Base-by-base conservation (phyloP, 35 echinoderm and acorn worm genomes). In the Heliocidaris tuberculata region DNA sequence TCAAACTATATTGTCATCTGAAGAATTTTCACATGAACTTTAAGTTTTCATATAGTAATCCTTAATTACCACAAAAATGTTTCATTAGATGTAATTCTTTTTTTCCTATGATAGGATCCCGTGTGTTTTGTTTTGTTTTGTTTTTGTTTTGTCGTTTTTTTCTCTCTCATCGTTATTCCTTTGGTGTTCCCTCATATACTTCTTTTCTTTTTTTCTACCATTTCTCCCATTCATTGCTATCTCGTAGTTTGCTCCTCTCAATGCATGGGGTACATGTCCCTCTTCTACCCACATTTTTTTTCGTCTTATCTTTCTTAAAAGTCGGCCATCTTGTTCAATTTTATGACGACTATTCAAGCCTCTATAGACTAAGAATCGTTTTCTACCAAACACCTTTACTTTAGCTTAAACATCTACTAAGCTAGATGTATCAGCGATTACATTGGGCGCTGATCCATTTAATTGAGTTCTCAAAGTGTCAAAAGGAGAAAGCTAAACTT, bases 391-490 rank as follows among this genome's bases (percentile, higher is more conserved):
- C 21, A 78, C 65, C 65, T n/a, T 78, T n/a, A 27, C 65, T 27
- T 78, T 78, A 78, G 7, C 19, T 24, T 19, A n/a, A n/a, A n/a
- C 65, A 78, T 78, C 65, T 78, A 78, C 65, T 78, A 78, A 78
- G 65, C 6, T 78, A 78, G 65, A 78, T 78, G 65, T 78, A 6
- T 78, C 65, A 78, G 65, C 8, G 65, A 78, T 78, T 78, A 27
- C 19, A 78, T 78, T 78, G 27, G 65, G 87, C 87, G 32, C 19
- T 48, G 87, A 13, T 47, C 87, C 87, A 48, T 32, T 89, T 89
- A 47, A 89, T 47, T 89, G 87, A 89, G 31, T 47, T 89, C 87
- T 89, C 87, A 12, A 89, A 89, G 87, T 89, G 87, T 47, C 87
- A 89, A 9, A 89, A 30, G 32, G 21, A 78, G 65, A 78, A 70